A percentile compares a stretch with the other conserved stretches of the same genome.
phyloP scores from a whole-genome alignment of 1,140 invertebrate species.

The Oryzaephilus surinamensis region DNA sequence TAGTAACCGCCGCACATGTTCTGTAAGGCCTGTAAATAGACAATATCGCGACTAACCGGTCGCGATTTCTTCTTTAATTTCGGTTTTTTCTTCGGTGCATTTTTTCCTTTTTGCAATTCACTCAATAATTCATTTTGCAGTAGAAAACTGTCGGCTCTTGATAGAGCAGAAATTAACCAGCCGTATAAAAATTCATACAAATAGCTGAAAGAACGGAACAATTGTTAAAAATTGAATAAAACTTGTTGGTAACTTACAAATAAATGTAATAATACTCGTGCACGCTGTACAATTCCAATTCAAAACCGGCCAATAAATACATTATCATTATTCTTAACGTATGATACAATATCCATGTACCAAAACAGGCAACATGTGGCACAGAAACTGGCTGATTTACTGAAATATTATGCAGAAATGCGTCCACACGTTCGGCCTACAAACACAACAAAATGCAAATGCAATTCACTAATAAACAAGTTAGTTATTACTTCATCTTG shows the following conservation, averaged over 20 bases:
- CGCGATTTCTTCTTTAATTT: conserved; percentile 62
- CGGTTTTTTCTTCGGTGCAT: conserved; percentile 55
- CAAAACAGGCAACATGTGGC: conserved; percentile 77
- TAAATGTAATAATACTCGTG: conserved; percentile 95
- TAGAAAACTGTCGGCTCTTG: conserved; percentile 75
- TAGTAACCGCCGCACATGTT: conserved; percentile 93
- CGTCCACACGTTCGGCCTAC: conserved; percentile 86
- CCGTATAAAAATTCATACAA: conserved; percentile 91
- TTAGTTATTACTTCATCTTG: conserved; percentile 71
- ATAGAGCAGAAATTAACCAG: conserved; percentile 84
- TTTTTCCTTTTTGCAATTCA: conserved; percentile 45
- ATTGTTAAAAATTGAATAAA: not conserved
- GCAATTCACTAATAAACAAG: not conserved
- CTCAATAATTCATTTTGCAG: conserved; percentile 62
- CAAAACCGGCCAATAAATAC: conserved; percentile 88
- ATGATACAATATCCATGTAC: conserved; percentile 93
- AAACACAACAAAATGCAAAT: conserved; percentile 16
- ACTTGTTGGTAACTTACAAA: conserved; percentile 51
- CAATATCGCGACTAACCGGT: conserved; percentile 71
- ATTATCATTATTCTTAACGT: conserved; percentile 93
- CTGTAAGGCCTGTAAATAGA: conserved; percentile 80
- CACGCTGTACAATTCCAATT: conserved; percentile 89
- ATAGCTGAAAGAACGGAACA: conserved; percentile 50
- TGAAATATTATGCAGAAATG: conserved; percentile 62
- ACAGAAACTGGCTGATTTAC: conserved; percentile 55